Evolutionary conservation across 2,888 invertebrate species (phyloP).

Genomic region (Pseudococcus viburni): DNA sequence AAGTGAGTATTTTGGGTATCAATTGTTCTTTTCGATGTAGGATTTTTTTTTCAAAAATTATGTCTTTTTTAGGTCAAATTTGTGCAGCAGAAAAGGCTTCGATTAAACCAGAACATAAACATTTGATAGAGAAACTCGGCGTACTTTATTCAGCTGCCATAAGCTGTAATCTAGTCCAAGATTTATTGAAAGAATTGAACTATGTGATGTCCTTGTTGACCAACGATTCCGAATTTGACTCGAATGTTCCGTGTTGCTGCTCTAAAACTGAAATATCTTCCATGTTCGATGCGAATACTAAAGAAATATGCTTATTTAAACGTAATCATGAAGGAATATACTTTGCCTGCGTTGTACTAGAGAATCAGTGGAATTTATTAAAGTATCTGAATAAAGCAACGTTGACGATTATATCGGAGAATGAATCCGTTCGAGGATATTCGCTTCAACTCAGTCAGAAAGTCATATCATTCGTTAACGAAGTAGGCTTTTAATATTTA

Average conservation of each 20-base stretch:
- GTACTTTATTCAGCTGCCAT: constrained; percentile 57
- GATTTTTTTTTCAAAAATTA: background rate
- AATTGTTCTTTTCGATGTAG: background rate
- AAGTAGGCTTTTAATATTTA: constrained; percentile 24
- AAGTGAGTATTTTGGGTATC: background rate
- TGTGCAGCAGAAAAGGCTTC: background rate
- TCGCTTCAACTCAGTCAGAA: constrained; percentile 22
- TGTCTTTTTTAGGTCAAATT: background rate
- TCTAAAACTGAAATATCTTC: background rate
- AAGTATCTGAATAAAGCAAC: constrained; percentile 57
- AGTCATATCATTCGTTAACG: constrained; percentile 10
- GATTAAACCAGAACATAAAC: constrained; percentile 50
- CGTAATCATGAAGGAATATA: constrained; percentile 33
- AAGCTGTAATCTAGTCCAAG: constrained; percentile 39
- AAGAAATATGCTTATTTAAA: constrained; percentile 61
- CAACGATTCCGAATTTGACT: constrained; percentile 7
- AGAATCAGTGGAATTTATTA: constrained; percentile 55
- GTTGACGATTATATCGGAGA: constrained; percentile 30
- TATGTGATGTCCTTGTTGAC: constrained; percentile 59
- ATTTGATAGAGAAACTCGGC: constrained; percentile 48
- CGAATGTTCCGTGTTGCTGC: background rate
- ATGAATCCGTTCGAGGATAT: background rate
- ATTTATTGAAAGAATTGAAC: constrained; percentile 60
- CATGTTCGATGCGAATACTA: constrained; percentile 2
- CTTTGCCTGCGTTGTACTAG: constrained; percentile 52